Evolutionary conservation across 2,888 invertebrate species (phyloP).

Genomic region (Amphimallon solstitiale): DNA sequence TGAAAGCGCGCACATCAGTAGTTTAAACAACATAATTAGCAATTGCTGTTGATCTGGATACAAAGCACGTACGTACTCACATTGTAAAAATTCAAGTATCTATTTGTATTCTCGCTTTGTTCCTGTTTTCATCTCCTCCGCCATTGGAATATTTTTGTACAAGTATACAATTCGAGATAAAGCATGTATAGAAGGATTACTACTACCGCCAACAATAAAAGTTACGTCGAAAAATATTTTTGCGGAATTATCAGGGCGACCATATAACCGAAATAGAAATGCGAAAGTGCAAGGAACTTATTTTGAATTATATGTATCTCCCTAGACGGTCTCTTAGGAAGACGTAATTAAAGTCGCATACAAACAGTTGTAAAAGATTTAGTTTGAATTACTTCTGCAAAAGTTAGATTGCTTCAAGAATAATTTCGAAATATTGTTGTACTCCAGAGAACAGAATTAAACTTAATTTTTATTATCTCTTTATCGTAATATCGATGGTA

Average conservation of each 20-base stretch:
- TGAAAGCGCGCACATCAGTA: too few species aligned
- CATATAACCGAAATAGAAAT: neutral
- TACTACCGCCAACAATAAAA: neutral
- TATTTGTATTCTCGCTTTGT: constrained; percentile 19
- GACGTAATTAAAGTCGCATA: neutral
- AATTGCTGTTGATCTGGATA: too few species aligned
- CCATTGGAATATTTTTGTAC: constrained; percentile 9
- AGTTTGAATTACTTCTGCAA: neutral
- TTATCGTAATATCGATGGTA: too few species aligned
- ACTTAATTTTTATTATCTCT: neutral
- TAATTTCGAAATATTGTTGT: neutral
- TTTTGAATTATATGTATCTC: too few species aligned
- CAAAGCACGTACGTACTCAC: neutral
- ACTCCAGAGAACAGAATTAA: neutral
- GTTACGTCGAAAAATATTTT: neutral
- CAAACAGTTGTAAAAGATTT: neutral
- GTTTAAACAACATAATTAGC: too few species aligned
- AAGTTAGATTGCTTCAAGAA: neutral
- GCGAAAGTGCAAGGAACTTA: too few species aligned
- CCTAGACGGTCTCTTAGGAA: neutral
- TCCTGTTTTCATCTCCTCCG: constrained; percentile 8
- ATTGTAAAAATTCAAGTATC: constrained; percentile 5
- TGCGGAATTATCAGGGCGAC: neutral
- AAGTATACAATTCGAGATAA: constrained; percentile 7
- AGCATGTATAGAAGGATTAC: constrained; percentile 9